Conservation (phyloP, 2,888 invertebrate species). For the Caenorhabditis imperialis region DNA sequence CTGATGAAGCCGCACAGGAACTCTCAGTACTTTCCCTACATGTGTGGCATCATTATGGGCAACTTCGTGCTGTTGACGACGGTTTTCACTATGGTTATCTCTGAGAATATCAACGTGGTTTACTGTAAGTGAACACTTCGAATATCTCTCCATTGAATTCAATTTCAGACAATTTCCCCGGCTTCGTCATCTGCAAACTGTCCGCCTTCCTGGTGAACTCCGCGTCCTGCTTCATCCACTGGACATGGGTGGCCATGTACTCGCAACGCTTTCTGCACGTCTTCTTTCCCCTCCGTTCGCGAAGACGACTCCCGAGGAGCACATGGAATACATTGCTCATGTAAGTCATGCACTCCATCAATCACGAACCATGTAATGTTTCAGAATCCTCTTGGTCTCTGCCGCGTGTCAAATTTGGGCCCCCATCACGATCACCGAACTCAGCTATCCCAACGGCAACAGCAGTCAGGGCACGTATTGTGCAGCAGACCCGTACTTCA, state of each 20-base stretch:
- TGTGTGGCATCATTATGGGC: conserved; percentile 60
- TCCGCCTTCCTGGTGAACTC: conserved; percentile 57
- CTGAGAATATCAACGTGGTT: conserved; percentile 39
- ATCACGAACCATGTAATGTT: no score
- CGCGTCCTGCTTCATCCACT: conserved; percentile 61
- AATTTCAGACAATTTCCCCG: conserved; percentile 37
- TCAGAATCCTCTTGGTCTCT: conserved; percentile 49
- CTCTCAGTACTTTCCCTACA: conserved; percentile 60
- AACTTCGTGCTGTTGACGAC: conserved; percentile 59
- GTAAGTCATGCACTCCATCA: no score
- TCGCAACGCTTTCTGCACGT: conserved; percentile 49
- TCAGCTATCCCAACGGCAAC: conserved; percentile 44
- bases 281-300: conserved; percentile 43
- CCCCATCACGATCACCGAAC: conserved; percentile 61
- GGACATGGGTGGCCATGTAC: conserved; percentile 65
- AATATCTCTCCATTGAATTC: background rate
- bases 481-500: conserved; percentile 52
- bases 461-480: conserved; percentile 56
- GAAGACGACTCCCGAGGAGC: conserved; percentile 27
- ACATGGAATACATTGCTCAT: conserved; percentile 31
- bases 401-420: conserved; percentile 60
- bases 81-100: conserved; percentile 51
- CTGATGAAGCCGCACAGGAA: conserved; percentile 49
- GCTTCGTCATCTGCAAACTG: conserved; percentile 58
- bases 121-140: conserved; percentile 34